These are phyloP conservation scores for Jaculus jaculus DNA, from an alignment of 2,113 vertebrate genomes.

Conservation along the genomic window DNA sequence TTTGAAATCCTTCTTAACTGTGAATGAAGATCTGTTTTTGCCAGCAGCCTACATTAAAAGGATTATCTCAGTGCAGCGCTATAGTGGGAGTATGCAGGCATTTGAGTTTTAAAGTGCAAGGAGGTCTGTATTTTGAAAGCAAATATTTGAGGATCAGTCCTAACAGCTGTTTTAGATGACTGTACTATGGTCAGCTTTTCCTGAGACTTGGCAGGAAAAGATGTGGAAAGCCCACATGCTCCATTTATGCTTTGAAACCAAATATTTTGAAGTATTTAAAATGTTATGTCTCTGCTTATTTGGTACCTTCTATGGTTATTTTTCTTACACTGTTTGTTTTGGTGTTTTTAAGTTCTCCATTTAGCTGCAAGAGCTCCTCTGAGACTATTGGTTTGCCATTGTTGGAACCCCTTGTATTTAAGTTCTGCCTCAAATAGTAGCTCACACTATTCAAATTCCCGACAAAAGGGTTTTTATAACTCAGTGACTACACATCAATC, in stretches of 20 bases:
- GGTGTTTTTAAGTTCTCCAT: conserved; percentile 64
- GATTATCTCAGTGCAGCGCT: conserved; percentile 2
- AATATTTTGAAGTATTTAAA: conserved; percentile 74
- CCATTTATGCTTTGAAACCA: conserved; percentile 74
- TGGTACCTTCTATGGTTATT: conserved; percentile 70
- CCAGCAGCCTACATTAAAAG: conserved; percentile 50
- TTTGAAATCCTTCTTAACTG: conserved; percentile 38
- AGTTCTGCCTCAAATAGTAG: conserved; percentile 39
- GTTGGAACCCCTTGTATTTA: conserved; percentile 46
- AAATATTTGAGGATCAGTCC: conserved; percentile 68
- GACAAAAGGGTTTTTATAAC: conserved; percentile 5
- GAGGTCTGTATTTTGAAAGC: conserved; percentile 72
- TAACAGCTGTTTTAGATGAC: conserved; percentile 73
- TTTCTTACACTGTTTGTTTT: conserved; percentile 67
- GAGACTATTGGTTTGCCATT: conserved; percentile 54
- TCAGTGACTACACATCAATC: not conserved
- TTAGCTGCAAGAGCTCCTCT: conserved; percentile 54
- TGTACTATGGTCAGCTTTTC: conserved; percentile 56
- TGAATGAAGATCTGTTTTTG: conserved; percentile 59
- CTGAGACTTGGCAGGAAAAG: conserved; percentile 71
- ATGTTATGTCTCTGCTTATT: conserved; percentile 64
- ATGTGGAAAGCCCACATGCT: conserved; percentile 67
- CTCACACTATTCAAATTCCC: conserved; percentile 29
- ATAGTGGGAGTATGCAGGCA: conserved; percentile 40
- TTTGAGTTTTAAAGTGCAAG: conserved; percentile 66